These are phyloP conservation scores for Brachypodius melanocephalos DNA, from an alignment of 2,113 vertebrate genomes.

Conservation along the genomic window DNA sequence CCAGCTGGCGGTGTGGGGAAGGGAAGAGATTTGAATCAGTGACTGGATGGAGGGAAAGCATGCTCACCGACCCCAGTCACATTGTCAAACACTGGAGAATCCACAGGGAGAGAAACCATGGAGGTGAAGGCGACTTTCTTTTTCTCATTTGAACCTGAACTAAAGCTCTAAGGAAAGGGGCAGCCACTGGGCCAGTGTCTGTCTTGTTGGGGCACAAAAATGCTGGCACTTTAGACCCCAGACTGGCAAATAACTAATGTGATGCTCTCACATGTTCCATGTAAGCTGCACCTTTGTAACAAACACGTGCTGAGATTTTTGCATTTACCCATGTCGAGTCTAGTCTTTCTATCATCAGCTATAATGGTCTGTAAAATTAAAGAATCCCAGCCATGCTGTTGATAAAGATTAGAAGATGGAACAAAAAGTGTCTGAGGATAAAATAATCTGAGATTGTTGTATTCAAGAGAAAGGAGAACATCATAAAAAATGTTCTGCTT, in stretches of 20 bases:
- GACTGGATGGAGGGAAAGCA: not conserved
- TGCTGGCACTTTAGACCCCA: not conserved
- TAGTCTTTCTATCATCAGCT: not conserved
- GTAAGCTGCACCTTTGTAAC: not conserved
- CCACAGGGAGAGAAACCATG: not conserved
- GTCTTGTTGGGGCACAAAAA: not conserved
- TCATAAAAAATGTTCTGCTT: not conserved
- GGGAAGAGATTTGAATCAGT: not conserved
- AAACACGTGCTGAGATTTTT: not conserved
- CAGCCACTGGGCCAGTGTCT: not conserved
- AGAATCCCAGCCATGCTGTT: not conserved
- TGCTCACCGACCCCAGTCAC: not conserved
- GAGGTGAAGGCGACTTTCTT: not conserved
- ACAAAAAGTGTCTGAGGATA: not conserved
- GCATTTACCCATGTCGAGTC: accelerated
- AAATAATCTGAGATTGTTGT: not conserved
- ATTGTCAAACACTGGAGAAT: not conserved
- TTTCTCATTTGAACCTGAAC: not conserved
- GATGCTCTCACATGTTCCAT: not conserved
- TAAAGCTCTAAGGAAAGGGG: not conserved
- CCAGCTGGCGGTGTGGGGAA: not conserved
- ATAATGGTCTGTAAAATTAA: not conserved
- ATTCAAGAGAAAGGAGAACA: not conserved
- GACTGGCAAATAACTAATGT: not conserved
- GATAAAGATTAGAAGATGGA: not conserved